These are phyloP conservation scores for Oryzias javanicus DNA, from an alignment of 2,113 vertebrate species.

Conservation along the genomic window DNA sequence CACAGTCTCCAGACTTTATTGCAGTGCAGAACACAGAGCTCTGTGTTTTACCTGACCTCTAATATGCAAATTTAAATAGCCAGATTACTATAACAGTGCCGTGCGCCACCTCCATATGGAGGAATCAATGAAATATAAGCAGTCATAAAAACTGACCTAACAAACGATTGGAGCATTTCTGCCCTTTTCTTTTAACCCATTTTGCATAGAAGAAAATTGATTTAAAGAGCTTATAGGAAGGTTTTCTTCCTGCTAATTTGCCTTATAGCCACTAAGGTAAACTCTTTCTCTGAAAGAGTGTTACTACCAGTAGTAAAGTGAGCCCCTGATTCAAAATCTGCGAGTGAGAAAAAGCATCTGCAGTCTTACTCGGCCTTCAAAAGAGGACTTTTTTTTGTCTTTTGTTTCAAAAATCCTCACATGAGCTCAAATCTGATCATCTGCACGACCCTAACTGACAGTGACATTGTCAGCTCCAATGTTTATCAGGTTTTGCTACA, in stretches of 20 bases:
- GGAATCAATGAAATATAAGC: constrained; percentile 27
- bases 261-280: neutral
- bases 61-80: constrained; percentile 64
- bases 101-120: constrained; percentile 34
- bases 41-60: constrained; percentile 65
- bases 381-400: constrained; percentile 6
- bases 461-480: constrained; percentile 24
- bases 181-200: constrained; percentile 11
- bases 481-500: constrained; percentile 20
- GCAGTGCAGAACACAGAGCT: constrained; percentile 52
- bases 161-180: neutral
- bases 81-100: constrained; percentile 12
- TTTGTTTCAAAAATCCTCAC: neutral
- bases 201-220: neutral
- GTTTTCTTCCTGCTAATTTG: neutral
- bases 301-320: constrained; percentile 20
- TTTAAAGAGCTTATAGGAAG: neutral
- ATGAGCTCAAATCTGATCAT: constrained; percentile 13
- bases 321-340: constrained; percentile 6
- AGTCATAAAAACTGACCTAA: constrained; percentile 19
- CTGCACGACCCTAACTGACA: constrained; percentile 17
- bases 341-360: constrained; percentile 34
- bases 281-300: constrained; percentile 40
- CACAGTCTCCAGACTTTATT: constrained; percentile 32
- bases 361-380: constrained; percentile 16